These are phyloP conservation scores for Diprion similis DNA, from an alignment of 1,140 invertebrate species.

Conservation along the genomic window DNA sequence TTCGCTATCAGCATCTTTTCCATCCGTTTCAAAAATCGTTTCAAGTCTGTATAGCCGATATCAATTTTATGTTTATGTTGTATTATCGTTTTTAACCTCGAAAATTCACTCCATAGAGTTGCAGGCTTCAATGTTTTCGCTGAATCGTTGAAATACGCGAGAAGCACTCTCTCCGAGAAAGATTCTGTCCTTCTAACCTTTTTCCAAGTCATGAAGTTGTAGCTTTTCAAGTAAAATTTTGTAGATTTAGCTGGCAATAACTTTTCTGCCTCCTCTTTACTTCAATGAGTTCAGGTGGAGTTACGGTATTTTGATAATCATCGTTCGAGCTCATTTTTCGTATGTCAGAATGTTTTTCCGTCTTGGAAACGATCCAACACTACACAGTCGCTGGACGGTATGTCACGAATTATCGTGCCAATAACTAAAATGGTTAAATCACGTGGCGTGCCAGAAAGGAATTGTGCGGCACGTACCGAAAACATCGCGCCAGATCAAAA, in stretches of 20 bases:
- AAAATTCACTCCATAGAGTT: constrained; percentile 18
- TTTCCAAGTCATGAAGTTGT: constrained; percentile 16
- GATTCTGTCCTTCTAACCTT: neutral
- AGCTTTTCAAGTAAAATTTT: neutral
- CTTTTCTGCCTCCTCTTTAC: constrained; percentile 8
- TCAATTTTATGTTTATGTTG: constrained; percentile 19
- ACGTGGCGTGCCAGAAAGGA: neutral
- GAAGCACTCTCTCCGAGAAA: constrained; percentile 13
- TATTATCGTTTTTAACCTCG: constrained; percentile 18
- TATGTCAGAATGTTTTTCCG: neutral
- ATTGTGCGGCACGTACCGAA: neutral
- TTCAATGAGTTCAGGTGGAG: neutral
- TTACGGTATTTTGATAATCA: neutral
- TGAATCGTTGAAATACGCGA: constrained; percentile 16
- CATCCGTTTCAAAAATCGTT: constrained; percentile 13
- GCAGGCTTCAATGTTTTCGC: constrained; percentile 16
- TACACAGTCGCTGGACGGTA: neutral
- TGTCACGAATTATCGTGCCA: neutral
- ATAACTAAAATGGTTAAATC: neutral
- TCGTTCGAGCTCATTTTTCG: neutral
- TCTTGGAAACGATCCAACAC: neutral
- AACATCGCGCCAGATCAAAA: neutral
- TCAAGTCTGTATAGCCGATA: constrained; percentile 10
- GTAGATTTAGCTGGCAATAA: constrained; percentile 17
- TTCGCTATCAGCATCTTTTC: neutral